Conservation (phyloP, 2,888 invertebrate species). For the Dynastes tityus region DNA sequence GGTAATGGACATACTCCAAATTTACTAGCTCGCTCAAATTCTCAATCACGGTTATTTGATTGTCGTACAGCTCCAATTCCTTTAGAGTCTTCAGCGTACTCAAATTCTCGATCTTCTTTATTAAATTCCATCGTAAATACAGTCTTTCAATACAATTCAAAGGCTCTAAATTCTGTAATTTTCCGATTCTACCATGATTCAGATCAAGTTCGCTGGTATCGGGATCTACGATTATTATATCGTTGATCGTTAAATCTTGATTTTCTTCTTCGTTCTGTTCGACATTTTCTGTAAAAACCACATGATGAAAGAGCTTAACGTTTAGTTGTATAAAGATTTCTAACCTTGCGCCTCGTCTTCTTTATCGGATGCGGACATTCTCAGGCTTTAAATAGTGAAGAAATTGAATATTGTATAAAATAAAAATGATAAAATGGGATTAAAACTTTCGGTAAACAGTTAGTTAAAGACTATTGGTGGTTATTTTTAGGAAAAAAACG, state of each 20-base stretch:
- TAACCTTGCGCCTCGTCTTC: slow-evolving; percentile 3
- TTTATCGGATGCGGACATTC: neutral
- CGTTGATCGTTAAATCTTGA: slow-evolving; percentile 71
- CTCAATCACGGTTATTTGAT: slow-evolving; percentile 94
- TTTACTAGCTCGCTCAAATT: slow-evolving; percentile 90
- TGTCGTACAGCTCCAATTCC: slow-evolving; percentile 97
- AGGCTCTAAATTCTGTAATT: slow-evolving; percentile 88
- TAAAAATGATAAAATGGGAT: neutral
- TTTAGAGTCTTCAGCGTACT: slow-evolving; percentile 82
- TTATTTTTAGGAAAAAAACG: neutral
- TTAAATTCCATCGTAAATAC: slow-evolving; percentile 94
- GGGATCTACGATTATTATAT: slow-evolving; percentile 79
- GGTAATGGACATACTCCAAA: slow-evolving; percentile 82
- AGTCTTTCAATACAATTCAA: slow-evolving; percentile 84
- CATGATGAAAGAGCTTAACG: neutral
- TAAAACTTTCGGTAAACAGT: slow-evolving; percentile 8
- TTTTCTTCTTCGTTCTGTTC: slow-evolving; percentile 47
- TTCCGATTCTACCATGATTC: slow-evolving; percentile 90
- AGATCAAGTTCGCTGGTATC: slow-evolving; percentile 85
- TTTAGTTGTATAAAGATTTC: neutral
- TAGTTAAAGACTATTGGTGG: neutral
- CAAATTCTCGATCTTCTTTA: slow-evolving; percentile 94
- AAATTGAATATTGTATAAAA: neutral
- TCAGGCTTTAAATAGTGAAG: neutral
- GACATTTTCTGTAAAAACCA: neutral